phyloP scores from a whole-genome alignment of 1,140 invertebrate species.

The Theocolax elegans region DNA sequence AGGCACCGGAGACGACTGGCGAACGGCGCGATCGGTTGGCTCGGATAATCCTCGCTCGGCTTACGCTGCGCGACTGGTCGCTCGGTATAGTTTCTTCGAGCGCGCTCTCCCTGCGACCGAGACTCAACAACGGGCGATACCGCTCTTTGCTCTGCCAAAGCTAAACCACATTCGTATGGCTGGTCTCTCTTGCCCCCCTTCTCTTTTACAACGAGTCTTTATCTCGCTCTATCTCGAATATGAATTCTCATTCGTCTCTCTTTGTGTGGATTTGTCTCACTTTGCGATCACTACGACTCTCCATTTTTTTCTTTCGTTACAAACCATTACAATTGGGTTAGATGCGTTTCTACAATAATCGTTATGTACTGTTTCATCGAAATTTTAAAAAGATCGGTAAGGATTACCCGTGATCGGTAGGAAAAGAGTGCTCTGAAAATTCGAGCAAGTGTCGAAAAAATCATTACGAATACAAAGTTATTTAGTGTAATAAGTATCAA shows the following conservation, averaged over 20 bases:
- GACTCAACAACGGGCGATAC: slow-evolving; percentile 14
- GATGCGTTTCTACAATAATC: no score
- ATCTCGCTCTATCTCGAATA: background rate
- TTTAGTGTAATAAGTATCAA: no score
- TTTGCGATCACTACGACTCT: no score
- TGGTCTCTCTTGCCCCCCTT: slow-evolving; percentile 27
- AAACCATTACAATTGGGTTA: no score
- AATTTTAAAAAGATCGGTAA: no score
- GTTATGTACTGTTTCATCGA: no score
- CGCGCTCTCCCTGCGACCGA: no score
- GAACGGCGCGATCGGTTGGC: slow-evolving; percentile 37
- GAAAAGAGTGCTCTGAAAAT: no score
- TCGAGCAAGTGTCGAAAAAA: no score
- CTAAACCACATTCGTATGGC: slow-evolving; percentile 10
- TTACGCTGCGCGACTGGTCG: slow-evolving; percentile 16
- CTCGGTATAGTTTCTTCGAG: background rate
- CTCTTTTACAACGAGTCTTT: slow-evolving; percentile 20
- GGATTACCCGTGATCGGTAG: no score
- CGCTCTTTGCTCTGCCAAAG: slow-evolving; percentile 29
- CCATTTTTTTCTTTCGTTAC: no score
- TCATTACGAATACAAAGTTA: no score
- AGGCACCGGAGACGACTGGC: slow-evolving; percentile 63
- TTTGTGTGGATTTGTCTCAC: background rate
- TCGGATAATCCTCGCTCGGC: background rate
- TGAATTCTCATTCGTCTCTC: background rate